Evolutionary conservation across 2,888 invertebrate species (phyloP), one percentile per base, ranked within the genome.

Genomic region (Drosophila conformis): DNA sequence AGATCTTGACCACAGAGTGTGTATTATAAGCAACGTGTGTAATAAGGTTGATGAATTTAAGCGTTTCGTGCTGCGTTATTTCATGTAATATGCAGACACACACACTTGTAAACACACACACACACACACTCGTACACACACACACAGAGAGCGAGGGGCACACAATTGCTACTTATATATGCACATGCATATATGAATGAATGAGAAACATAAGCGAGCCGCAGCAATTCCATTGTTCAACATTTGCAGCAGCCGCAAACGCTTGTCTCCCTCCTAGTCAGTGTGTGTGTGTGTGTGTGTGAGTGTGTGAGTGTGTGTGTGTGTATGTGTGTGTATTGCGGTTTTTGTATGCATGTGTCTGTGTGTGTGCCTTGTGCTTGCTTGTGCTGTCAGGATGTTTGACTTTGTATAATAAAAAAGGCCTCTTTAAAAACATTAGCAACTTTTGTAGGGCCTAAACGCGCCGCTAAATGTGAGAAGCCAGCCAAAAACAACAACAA

Each of bases 351-450:
- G 29, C 29, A 29, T 21, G 6, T 31, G 38, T 68, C 40, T 61
- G 51, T 27, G 27, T 27, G 38, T 42, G 59, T 21, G 42, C 10
- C 57, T 63, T 70, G 56, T 62, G 72, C 74, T 67, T 84, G 75
- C 80, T 70, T 81, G 63, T 73, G 75, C 76, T 75, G 85, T 76
- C 83, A 82, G 87, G 73, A 78, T 80, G 83, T 88, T 90, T 88
- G 82, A 82, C 87, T 89, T 90, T 83, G 86, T 90, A 86, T 86
- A 89, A 89, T 86, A 90, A 87, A 90, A 80, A 90, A 82, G 89
- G 89, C 77, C 82, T 85, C 87, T 89, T 90, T 89, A 90, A 91
- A 88, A 91, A 90, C 90, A 89, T 89, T 90, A 91, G 85, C 89
- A 89, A 85, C 89, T 90, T 88, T 87, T 89, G 87, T 89, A 87